Evolutionary conservation across 2,888 invertebrate genomes (phyloP).

Genomic region (Sesia bembeciformis): DNA sequence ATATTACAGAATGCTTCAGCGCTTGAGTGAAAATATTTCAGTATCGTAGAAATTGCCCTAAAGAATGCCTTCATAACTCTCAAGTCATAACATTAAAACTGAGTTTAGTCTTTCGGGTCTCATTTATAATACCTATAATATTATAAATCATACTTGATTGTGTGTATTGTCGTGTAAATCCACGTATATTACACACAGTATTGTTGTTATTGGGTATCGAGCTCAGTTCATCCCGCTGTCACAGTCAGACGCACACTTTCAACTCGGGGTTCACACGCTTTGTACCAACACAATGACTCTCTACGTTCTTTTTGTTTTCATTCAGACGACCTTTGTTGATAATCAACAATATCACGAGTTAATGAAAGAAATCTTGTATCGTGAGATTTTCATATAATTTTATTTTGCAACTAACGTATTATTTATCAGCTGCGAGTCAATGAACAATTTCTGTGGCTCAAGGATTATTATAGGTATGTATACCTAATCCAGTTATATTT

Average conservation of each 20-base stretch:
- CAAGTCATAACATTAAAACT: too few relatives aligned
- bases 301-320: conserved; percentile 69
- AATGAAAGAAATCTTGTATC: conserved; percentile 65
- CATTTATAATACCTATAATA: too few relatives aligned
- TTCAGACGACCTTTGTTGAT: conserved; percentile 71
- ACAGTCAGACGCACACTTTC: conserved; percentile 63
- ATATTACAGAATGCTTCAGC: too few relatives aligned
- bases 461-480: neutral
- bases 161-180: too few relatives aligned
- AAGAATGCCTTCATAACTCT: too few relatives aligned
- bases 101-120: too few relatives aligned
- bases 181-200: neutral
- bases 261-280: conserved; percentile 63
- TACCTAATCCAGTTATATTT: neutral
- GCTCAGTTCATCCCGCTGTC: conserved; percentile 27
- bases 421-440: too few relatives aligned
- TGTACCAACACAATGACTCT: conserved; percentile 66
- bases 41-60: too few relatives aligned
- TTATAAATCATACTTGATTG: too few relatives aligned
- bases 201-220: neutral
- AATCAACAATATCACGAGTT: conserved; percentile 66
- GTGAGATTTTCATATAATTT: conserved; percentile 58
- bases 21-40: too few relatives aligned
- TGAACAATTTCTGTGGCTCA: too few relatives aligned
- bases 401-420: conserved; percentile 41